Conservation (phyloP, 2,888 invertebrate species). For the Diplolepis rosae region DNA sequence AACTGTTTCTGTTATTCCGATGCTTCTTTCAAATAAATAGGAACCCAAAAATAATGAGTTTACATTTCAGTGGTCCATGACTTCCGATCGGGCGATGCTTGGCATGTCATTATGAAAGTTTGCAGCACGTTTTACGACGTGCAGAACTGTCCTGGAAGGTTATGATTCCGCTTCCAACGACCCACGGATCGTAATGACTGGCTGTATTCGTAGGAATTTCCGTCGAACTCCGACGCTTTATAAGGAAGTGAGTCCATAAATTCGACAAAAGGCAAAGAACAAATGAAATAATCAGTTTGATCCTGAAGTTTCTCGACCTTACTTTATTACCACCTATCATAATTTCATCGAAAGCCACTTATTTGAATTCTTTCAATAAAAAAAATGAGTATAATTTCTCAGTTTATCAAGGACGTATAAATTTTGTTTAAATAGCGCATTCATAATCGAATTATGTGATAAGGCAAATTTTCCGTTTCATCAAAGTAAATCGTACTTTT, state of each 20-base stretch:
- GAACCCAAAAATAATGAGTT: too few relatives aligned
- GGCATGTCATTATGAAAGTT: slow-evolving; percentile 15
- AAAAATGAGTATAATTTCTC: slow-evolving; percentile 1
- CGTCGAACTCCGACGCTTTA: slow-evolving; percentile 22
- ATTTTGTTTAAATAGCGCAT: background rate
- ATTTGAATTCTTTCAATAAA: slow-evolving; percentile 8
- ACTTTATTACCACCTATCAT: slow-evolving; percentile 18
- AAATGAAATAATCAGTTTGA: slow-evolving; percentile 2
- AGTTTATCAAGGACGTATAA: slow-evolving; percentile 7
- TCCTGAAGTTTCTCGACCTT: background rate
- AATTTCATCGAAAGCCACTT: slow-evolving; percentile 12
- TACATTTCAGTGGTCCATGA: background rate
- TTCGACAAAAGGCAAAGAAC: background rate
- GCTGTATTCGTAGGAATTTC: too few relatives aligned
- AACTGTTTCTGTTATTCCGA: too few relatives aligned
- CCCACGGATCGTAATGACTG: background rate
- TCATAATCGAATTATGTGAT: slow-evolving; percentile 13
- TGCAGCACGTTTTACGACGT: slow-evolving; percentile 21
- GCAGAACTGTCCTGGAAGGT: background rate
- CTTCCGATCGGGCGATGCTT: background rate
- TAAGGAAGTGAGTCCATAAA: background rate
- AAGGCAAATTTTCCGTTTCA: background rate
- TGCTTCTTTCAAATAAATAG: too few relatives aligned
- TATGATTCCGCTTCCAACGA: background rate
- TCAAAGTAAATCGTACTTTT: background rate